Conservation (phyloP, 2,888 invertebrate species). For the Chrysolina americana region DNA sequence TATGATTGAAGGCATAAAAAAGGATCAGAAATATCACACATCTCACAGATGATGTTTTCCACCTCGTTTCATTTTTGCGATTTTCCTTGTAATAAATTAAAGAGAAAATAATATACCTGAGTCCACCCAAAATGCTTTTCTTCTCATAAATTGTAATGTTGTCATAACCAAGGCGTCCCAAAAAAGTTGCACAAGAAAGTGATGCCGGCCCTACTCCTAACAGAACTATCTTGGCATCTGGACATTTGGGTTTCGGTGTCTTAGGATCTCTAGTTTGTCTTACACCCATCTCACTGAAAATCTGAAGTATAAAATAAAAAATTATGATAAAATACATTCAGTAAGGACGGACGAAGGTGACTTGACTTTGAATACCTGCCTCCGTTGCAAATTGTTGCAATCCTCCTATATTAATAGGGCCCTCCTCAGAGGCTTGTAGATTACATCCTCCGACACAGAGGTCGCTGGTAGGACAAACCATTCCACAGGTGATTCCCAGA, state of each 20-base stretch:
- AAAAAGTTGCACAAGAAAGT: conserved; percentile 95
- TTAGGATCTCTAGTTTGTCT: conserved; percentile 88
- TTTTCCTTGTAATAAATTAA: too few species aligned
- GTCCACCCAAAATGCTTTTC: conserved; percentile 87
- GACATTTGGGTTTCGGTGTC: conserved; percentile 73
- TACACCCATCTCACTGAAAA: conserved; percentile 95
- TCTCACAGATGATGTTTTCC: too few species aligned
- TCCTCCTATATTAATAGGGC: conserved; percentile 98
- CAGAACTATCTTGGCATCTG: conserved; percentile 83
- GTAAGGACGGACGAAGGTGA: background rate
- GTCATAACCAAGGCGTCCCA: conserved; percentile 93
- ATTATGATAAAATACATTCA: conserved; percentile 20
- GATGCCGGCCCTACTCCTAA: conserved; percentile 98
- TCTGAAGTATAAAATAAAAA: conserved; percentile 69
- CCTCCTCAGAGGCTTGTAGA: conserved; percentile 95
- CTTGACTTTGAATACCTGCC: conserved; percentile 68
- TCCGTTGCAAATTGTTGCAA: conserved; percentile 98
- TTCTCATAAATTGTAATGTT: conserved; percentile 95
- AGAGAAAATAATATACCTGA: conserved; percentile 75
- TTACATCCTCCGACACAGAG: conserved; percentile 99
- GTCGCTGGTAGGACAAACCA: conserved; percentile 99
- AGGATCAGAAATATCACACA: too few species aligned
- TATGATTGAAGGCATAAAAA: too few species aligned
- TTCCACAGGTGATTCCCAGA: conserved; percentile 93
- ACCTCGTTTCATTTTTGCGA: too few species aligned